These are phyloP conservation scores for Prenolepis imparis DNA, from an alignment of 2,888 invertebrate species.

Conservation along the genomic window DNA sequence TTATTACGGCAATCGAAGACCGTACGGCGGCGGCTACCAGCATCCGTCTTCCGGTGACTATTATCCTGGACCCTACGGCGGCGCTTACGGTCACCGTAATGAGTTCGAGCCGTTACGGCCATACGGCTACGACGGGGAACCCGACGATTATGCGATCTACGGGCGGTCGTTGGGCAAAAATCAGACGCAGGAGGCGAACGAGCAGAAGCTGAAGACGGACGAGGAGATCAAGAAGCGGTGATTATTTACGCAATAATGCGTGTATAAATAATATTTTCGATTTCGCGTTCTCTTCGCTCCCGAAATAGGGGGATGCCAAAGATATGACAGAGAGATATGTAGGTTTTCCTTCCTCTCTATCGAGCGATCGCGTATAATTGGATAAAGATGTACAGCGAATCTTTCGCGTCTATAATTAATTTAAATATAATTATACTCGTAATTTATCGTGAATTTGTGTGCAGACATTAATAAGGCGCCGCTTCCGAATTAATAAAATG, in stretches of 20 bases:
- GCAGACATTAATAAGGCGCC: neutral
- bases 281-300: neutral
- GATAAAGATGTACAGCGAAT: neutral
- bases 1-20: slow-evolving; percentile 76
- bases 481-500: neutral
- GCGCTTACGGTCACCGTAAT: slow-evolving; percentile 41
- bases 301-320: slow-evolving; percentile 56
- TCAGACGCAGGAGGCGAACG: slow-evolving; percentile 54
- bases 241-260: neutral
- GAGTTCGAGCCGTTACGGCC: slow-evolving; percentile 46
- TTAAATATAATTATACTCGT: neutral
- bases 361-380: neutral
- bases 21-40: slow-evolving; percentile 60
- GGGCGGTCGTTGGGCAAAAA: slow-evolving; percentile 69
- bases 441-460: neutral
- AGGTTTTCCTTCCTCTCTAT: neutral
- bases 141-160: slow-evolving; percentile 65
- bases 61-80: slow-evolving; percentile 21
- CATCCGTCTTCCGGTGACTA: slow-evolving; percentile 60
- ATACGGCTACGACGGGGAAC: slow-evolving; percentile 32
- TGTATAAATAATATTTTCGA: neutral
- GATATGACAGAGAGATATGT: slow-evolving; percentile 43
- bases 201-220: neutral
- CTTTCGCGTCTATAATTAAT: neutral
- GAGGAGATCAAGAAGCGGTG: slow-evolving; percentile 32